Evolutionary conservation across 1,140 invertebrate species (phyloP), one percentile per base, ranked within the genome.

Genomic region (Nasonia vitripennis): DNA sequence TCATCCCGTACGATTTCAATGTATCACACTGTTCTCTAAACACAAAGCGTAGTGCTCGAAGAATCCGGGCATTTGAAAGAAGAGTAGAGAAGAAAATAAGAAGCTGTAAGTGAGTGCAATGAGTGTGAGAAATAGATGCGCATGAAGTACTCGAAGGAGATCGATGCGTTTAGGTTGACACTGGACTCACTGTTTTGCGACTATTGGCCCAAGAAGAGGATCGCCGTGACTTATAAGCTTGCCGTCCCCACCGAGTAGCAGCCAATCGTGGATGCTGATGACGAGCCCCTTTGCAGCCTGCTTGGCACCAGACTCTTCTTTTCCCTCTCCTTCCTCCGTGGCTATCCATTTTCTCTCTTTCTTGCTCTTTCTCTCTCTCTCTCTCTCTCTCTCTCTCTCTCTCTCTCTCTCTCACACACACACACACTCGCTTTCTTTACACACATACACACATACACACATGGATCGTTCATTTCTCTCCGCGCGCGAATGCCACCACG

Each of bases 151-250:
- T 37, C 23, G 20, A 75, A 68, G 6, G 34, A 73, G 67, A 84
- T 75, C 79, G 84, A 86, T 82, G 41, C 51, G 71, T 78, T 86
- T 9, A 68, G 37, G 34, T 78, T 77, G 74, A 67, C 84, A 81
- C 78, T 81, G 84, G 85, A 77, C 89, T 91, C 90, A 91, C 88
- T 89, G 91, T 93, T 93, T 93, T 89, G 90, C 90, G 90, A 93
- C 91, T 93, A 93, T 93, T 92, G 91, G 90, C 89, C 88, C 87
- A 90, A 88, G 86, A 89, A 88, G 87, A 88, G 87, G 89, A 88
- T 88, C 86, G 89, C 87, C 86, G 89, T 91, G 90, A 91, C 92
- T 93, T 93, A 93, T 93, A 93, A 93, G 89, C 92, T 90, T 89
- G 87, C 87, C 74, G 88, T 89, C 91, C 92, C 92, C 92, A 93